Base-by-base conservation (phyloP, 2,113 vertebrate genomes). In the Oryzias javanicus region DNA sequence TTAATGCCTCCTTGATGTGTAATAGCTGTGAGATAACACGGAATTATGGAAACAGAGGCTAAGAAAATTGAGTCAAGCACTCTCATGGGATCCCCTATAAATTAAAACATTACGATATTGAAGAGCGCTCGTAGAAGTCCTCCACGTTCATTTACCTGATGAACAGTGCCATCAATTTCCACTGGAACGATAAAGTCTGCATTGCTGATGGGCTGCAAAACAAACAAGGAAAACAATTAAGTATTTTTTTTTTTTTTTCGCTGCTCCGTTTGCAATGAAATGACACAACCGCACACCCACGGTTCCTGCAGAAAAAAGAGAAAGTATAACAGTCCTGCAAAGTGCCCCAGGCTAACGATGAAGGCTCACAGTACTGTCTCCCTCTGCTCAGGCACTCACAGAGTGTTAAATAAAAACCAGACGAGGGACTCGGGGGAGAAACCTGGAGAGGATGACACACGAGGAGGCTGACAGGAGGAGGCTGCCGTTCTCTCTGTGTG, bases 151-250 rank as follows among this genome's bases (percentile, higher is more conserved):
- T 14, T 69, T 83, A 89, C 82, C 81, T 86, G 82, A 82, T 86
- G 83, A 80, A 88, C 74, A 22, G 85, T 84, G 50, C 83, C 83
- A 74, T 86, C 83, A 55, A 86, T 91, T 85, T 89, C 84, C 74
- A 89, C 80, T 14, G 84, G 86, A 75, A 86, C 86, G 42, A 83
- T 81, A 64, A 86, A 78, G 64, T 81, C 79, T 42, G 78, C 82
- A 58, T 86, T 86, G 69, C 64, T 86, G 78, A 86, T 80, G 35
- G 83, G 83, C 84, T 86, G 76, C 47, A 58, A 35, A 35, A 67
- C 41, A 35, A 80, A 53, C 62, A 6, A 70, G 24, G 55, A 41
- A 41, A 4, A 76, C 14, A 48, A 58, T 42, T 62, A 70, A 59
- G 6, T 8, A 0, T n/a, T n/a, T n/a, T n/a, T n/a, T n/a, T n/a